These are phyloP conservation scores for Cheilosia urbana DNA, from an alignment of 2,888 invertebrate species.

Conservation along the genomic window DNA sequence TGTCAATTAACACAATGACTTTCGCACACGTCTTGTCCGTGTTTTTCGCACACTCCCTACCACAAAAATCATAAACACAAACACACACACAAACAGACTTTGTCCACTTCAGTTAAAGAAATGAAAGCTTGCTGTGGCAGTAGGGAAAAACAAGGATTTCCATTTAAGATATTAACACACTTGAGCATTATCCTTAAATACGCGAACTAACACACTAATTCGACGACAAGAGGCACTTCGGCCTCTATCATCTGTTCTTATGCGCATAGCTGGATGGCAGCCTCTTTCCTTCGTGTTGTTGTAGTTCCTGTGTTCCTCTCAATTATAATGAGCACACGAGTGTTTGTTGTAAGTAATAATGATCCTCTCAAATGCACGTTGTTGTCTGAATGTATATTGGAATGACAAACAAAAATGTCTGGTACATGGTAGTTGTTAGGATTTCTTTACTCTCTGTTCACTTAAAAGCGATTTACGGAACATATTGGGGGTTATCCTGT, in stretches of 20 bases:
- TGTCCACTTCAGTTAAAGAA: not conserved
- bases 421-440: not conserved
- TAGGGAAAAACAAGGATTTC: slow-evolving; percentile 50
- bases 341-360: slow-evolving; percentile 57
- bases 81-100: not conserved
- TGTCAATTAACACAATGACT: slow-evolving; percentile 56
- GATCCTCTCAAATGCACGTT: slow-evolving; percentile 35
- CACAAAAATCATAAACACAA: not conserved
- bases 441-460: not conserved
- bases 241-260: slow-evolving; percentile 34
- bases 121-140: slow-evolving; percentile 8
- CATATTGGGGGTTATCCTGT: slow-evolving; percentile 7
- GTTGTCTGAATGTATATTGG: not conserved
- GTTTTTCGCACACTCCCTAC: not conserved
- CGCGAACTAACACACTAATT: slow-evolving; percentile 67
- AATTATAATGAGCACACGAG: slow-evolving; percentile 67
- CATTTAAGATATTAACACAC: slow-evolving; percentile 68
- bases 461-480: not conserved
- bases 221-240: slow-evolving; percentile 59
- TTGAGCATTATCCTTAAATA: slow-evolving; percentile 66
- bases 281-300: slow-evolving; percentile 14
- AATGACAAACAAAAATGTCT: slow-evolving; percentile 27
- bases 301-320: slow-evolving; percentile 20
- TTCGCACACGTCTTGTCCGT: slow-evolving; percentile 40
- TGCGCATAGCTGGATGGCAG: slow-evolving; percentile 4